phyloP scores from a whole-genome alignment of 1,140 invertebrate species.

The Apis cerana region DNA sequence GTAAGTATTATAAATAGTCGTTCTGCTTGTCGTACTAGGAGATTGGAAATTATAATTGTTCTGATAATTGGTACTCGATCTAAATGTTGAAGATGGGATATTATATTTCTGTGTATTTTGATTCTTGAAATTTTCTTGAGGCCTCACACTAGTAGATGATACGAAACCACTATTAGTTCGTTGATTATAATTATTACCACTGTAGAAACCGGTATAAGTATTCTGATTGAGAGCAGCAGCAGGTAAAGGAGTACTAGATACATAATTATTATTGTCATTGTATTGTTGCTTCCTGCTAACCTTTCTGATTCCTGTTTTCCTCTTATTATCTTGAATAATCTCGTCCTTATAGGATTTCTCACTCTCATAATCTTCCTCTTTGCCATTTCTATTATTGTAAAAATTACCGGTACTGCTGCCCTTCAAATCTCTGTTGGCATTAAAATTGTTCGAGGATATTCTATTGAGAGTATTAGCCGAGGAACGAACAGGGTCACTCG shows the following conservation, averaged over 20 bases:
- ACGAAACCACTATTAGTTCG: conserved; percentile 48
- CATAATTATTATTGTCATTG: conserved; percentile 58
- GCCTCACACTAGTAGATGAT: conserved; percentile 60
- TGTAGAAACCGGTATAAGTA: conserved; percentile 62
- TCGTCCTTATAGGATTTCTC: conserved; percentile 78
- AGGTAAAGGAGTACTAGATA: conserved; percentile 58
- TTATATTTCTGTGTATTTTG: conserved; percentile 63
- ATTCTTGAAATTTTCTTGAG: conserved; percentile 68
- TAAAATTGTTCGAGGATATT: conserved; percentile 67
- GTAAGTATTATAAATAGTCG: conserved; percentile 60
- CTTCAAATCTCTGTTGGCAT: conserved; percentile 80
- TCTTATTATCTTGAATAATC: conserved; percentile 72
- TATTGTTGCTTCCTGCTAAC: conserved; percentile 75
- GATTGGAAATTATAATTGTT: conserved; percentile 71
- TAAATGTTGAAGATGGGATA: conserved; percentile 65
- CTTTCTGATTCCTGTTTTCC: conserved; percentile 76
- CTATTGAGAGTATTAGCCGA: conserved; percentile 72
- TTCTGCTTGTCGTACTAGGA: conserved; percentile 69
- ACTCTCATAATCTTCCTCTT: conserved; percentile 83
- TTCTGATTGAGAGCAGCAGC: conserved; percentile 57
- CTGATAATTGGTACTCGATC: conserved; percentile 70
- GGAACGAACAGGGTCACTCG: conserved; percentile 83
- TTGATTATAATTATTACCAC: conserved; percentile 63
- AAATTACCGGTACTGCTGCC: conserved; percentile 87
- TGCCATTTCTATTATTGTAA: conserved; percentile 85